These are phyloP conservation scores for Toxostoma redivivum DNA, from an alignment of 2,113 vertebrate genomes.

Conservation along the genomic window DNA sequence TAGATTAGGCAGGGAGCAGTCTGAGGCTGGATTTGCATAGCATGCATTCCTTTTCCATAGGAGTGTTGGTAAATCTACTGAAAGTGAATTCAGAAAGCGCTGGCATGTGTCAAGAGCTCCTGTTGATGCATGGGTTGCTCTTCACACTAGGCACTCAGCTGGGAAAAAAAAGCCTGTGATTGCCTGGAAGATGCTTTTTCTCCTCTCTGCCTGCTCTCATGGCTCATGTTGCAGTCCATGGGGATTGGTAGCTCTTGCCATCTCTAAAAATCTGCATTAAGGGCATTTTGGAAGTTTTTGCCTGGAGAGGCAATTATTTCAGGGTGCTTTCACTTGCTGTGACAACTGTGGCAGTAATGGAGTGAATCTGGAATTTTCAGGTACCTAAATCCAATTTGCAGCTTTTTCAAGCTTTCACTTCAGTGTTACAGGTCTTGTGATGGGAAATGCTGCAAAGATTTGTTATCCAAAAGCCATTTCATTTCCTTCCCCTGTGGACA, in stretches of 20 bases:
- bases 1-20: constrained; percentile 46
- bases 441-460: neutral
- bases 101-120: neutral
- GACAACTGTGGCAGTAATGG: neutral
- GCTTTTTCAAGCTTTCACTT: neutral
- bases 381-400: neutral
- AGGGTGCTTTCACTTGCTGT: neutral
- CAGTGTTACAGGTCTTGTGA: neutral
- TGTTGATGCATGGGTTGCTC: neutral
- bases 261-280: neutral
- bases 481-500: neutral
- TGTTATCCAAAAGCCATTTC: neutral
- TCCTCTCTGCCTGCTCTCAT: neutral
- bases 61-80: constrained; percentile 1
- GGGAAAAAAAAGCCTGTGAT: neutral
- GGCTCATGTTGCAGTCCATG: neutral
- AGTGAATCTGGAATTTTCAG: neutral
- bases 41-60: constrained; percentile 10
- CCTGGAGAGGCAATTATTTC: neutral
- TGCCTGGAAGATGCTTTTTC: neutral
- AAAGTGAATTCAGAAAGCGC: neutral
- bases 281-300: neutral
- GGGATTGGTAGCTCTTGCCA: neutral
- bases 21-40: constrained; percentile 57
- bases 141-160: neutral